Percentiles rank a stretch among this genome's conserved stretches.
Conservation (phyloP, 2,888 invertebrate species). For the Drosophila mayaguana region DNA sequence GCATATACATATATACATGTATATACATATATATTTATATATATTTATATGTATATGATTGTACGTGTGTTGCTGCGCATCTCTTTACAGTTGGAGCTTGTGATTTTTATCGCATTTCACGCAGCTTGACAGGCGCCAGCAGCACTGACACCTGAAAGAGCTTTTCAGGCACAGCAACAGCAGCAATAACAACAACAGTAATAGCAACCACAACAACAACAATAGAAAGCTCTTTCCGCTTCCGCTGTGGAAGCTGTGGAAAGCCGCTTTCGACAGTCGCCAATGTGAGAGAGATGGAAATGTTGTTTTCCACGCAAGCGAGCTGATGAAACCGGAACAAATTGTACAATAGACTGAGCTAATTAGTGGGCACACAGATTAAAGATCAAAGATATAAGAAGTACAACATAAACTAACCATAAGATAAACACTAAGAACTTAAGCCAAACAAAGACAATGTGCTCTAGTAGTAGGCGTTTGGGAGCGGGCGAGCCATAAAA, state of each 20-base stretch:
- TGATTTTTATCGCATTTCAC: conserved; percentile 65
- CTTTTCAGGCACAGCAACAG: conserved; percentile 52
- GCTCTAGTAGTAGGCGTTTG: too few species aligned
- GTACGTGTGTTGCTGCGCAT: conserved; percentile 1
- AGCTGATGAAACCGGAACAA: conserved; percentile 69
- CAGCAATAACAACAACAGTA: conserved; percentile 14
- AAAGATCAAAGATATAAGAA: conserved; percentile 39
- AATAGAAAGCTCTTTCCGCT: conserved; percentile 56
- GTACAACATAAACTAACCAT: conserved; percentile 38
- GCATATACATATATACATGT: not conserved
- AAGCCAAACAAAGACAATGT: conserved; percentile 40
- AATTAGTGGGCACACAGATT: conserved; percentile 45
- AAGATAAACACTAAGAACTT: conserved; percentile 53
- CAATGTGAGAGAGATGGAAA: conserved; percentile 25
- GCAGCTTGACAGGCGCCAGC: conserved; percentile 68
- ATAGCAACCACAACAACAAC: conserved; percentile 17
- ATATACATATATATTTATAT: not conserved
- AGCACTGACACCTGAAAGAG: conserved; percentile 54
- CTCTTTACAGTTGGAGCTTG: conserved; percentile 37
- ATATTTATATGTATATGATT: not conserved
- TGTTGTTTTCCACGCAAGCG: conserved; percentile 4
- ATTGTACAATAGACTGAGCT: conserved; percentile 43
- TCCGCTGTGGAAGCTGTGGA: conserved; percentile 56
- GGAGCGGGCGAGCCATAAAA: conserved; percentile 47
- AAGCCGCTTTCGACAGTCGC: conserved; percentile 59